Evolutionary conservation across 2,888 invertebrate species (phyloP).

Genomic region (Taenaris catops): DNA sequence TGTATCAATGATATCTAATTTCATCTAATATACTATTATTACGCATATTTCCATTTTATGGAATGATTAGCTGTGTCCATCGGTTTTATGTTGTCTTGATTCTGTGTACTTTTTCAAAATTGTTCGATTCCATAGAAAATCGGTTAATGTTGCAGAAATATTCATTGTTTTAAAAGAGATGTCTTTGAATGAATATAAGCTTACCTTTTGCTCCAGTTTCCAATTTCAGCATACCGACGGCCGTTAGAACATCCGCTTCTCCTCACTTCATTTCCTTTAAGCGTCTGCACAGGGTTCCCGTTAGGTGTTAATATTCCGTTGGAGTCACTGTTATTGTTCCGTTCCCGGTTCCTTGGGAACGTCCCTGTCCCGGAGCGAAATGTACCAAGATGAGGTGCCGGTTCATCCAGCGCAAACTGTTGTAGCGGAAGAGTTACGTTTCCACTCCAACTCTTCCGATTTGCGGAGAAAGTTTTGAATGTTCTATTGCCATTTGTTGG

Average conservation of each 20-base stretch:
- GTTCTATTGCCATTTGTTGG: conserved; percentile 65
- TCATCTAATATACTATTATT: not conserved
- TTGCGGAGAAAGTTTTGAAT: conserved; percentile 71
- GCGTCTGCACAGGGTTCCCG: conserved; percentile 69
- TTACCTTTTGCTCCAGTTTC: conserved; percentile 79
- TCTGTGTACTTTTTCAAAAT: too few species aligned
- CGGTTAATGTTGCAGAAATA: too few species aligned
- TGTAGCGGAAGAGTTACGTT: conserved; percentile 74
- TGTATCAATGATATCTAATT: conserved; percentile 1
- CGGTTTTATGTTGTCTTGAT: too few species aligned
- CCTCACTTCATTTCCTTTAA: conserved; percentile 75
- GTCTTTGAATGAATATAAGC: conserved; percentile 32
- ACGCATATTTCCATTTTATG: conserved; percentile 1
- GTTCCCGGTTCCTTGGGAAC: conserved; percentile 70
- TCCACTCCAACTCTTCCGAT: conserved; percentile 78
- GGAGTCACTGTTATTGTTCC: conserved; percentile 66
- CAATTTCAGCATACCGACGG: conserved; percentile 80
- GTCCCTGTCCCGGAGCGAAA: conserved; percentile 74
- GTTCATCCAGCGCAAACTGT: conserved; percentile 62
- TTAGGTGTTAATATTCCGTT: conserved; percentile 76
- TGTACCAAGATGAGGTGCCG: conserved; percentile 65
- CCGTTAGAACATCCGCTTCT: conserved; percentile 74
- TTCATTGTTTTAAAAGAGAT: conserved; percentile 1
- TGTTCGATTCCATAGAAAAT: too few species aligned
- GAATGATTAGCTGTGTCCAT: too few species aligned